Evolutionary conservation across 2,888 invertebrate genomes (phyloP).

Genomic region (Pterostichus niger): DNA sequence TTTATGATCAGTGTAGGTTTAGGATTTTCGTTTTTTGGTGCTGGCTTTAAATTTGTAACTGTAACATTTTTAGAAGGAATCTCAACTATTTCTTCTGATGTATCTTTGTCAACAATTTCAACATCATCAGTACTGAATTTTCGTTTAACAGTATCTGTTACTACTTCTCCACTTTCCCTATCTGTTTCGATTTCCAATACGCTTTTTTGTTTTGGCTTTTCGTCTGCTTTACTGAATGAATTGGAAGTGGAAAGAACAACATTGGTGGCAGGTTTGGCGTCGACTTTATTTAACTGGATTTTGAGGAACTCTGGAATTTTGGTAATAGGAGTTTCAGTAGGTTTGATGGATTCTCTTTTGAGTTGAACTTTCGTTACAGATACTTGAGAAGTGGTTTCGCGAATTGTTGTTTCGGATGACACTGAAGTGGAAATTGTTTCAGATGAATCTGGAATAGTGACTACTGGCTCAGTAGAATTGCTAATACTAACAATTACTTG

Average conservation of each 20-base stretch:
- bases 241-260: slow-evolving; percentile 83
- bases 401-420: slow-evolving; percentile 63
- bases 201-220: slow-evolving; percentile 71
- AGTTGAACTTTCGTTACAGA: slow-evolving; percentile 81
- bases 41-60: slow-evolving; percentile 63
- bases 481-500: slow-evolving; percentile 66
- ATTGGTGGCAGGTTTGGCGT: slow-evolving; percentile 81
- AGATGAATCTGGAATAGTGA: slow-evolving; percentile 19
- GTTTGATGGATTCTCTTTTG: slow-evolving; percentile 78
- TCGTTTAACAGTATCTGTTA: slow-evolving; percentile 68
- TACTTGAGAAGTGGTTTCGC: slow-evolving; percentile 73
- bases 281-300: slow-evolving; percentile 86
- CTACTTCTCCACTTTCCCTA: slow-evolving; percentile 67
- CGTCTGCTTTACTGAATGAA: slow-evolving; percentile 76
- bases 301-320: slow-evolving; percentile 84
- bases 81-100: slow-evolving; percentile 70
- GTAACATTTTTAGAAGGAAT: slow-evolving; percentile 68
- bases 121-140: slow-evolving; percentile 77
- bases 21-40: slow-evolving; percentile 68
- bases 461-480: slow-evolving; percentile 30
- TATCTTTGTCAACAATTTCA: slow-evolving; percentile 76
- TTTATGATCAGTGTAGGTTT: slow-evolving; percentile 68
- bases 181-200: slow-evolving; percentile 71
- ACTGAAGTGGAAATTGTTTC: slow-evolving; percentile 59
- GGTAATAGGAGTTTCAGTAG: slow-evolving; percentile 72